Base-by-base conservation (phyloP, 2,888 invertebrate genomes). In the Chouioia cunea region DNA sequence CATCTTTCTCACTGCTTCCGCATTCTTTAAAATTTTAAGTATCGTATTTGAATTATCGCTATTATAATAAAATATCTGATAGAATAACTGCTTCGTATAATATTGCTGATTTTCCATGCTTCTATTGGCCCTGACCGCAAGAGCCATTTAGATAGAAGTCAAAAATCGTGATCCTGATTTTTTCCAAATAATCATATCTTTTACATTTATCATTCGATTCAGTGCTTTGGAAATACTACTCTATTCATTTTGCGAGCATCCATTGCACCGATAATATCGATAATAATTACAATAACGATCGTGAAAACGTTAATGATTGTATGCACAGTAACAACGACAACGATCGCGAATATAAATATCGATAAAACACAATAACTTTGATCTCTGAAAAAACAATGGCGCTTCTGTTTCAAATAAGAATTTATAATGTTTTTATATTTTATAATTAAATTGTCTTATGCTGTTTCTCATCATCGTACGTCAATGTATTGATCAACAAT, bases 41-140 rank as follows among this genome's bases (percentile, higher is more conserved):
- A 76, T 77, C 72, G 74, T 77, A 77, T 77, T 76, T 74, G 75
- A 77, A 76, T 79, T 79, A 76, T 77, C 71, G 65, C 76, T 77
- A 77, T 76, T 78, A 75, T 75, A 76, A 79, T 79, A 78, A 79
- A 78, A 78, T 78, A 78, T 78, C 75, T 76, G 75, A 76, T 75
- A 76, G 74, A 76, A 73, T 77, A 77, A 76, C 75, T 79, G 77
- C 72, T 77, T 70, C 75, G 73, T 75, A 75, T 73, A 67, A 74
- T 76, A 79, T 77, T 79, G 77, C 77, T 78, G 76, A 76, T 76
- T 75, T 71, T 18, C 27, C 66, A 65, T 63, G 44, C 65, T 77
- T 71, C 65, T 67, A 50, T 67, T 69, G 75, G 54, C 66, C 68
- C 66, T 60, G 64, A 75, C 73, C 75, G 60, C 56, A 70, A 73